Evolutionary conservation across 2,888 invertebrate species (phyloP), one percentile per base, ranked within the genome.

Genomic region (Drosophila anceps): DNA sequence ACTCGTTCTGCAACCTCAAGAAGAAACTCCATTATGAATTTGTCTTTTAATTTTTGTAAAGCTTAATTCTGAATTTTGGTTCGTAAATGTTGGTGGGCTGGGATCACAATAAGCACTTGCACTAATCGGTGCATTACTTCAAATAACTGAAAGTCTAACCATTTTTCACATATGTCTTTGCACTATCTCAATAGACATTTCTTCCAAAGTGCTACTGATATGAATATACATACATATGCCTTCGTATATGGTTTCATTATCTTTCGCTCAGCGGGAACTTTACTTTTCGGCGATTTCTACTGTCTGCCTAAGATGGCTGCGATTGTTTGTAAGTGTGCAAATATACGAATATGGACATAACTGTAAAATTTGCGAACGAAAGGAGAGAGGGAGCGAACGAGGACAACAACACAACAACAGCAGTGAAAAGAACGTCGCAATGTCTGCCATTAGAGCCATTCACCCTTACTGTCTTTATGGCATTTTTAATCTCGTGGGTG

Each of bases 381-480:
- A 60, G 27, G n/a, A 44, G 67, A 67, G 68, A 10, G 66, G 67
- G 59, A 53, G 59, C 31, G 63, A 71, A 66, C 41, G 73, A 68
- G 64, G n/a, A 68, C 54, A 72, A 76, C 54, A 73, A 68, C 61
- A 54, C 73, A 69, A 70, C 68, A 76, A 57, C 35, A 61, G 15
- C 20, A 59, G 59, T 59, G 53, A 29, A 39, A 50, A 67, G 54
- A 62, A 69, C 43, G 43, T 57, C 66, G 27, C 44, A 85, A 81
- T 75, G 79, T 74, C 85, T 76, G 81, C 81, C 87, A 84, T 91
- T 90, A 88, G 79, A 89, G 75, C 82, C 91, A 91, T 91, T 91
- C 89, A 89, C 91, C 91, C 91, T 88, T 87, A 90, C 84, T 89
- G 91, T 92, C 92, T 92, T 90, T 91, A 92, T 91, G 88, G 91